Base-by-base conservation (phyloP, 2,888 invertebrate genomes). In the Morpho deidamia region DNA sequence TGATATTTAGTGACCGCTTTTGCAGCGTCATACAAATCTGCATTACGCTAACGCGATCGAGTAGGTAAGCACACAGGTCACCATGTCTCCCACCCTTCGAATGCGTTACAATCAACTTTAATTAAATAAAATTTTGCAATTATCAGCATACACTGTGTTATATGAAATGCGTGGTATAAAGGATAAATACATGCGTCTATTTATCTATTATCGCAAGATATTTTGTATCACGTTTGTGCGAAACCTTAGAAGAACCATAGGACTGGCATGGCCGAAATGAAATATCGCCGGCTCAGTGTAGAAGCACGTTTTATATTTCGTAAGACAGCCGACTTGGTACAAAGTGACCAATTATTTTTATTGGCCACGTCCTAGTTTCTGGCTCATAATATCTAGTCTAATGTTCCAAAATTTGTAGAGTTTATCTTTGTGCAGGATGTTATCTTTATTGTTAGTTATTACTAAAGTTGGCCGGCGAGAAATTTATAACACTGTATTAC, bases 261-360 rank as follows among this genome's bases (percentile, higher is more conserved):
- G 38, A 47, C 38, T 53, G 56, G 52, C 53, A 54, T 51, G 58
- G 51, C 57, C 54, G 60, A 62, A 59, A 65, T 66, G 63, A 67
- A 64, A 64, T 64, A 64, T 66, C 58, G 51, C 53, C 58, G 59
- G 61, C 60, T 61, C 61, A 60, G 58, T 56, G 55, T 53, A 62
- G 58, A 56, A 55, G 42, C 43, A 57, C 62, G 50, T 57, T 63
- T 62, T 58, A 63, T 60, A 58, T 62, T 60, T 60, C 49, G 56
- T 58, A 58, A 53, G 62, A 63, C 62, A 57, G 59, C 59, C 53
- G 62, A 52, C 60, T 59, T 56, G 54, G 55, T 54, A 60, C 55
- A 59, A 61, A 68, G 65, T 63, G 68, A 62, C 63, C 67, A 68
- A 69, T 68, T 67, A 67, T 66, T 68, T 68, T 70, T 68, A 68